Base-by-base conservation (phyloP, 1,140 invertebrate genomes). In the Neotoxoptera formosana region DNA sequence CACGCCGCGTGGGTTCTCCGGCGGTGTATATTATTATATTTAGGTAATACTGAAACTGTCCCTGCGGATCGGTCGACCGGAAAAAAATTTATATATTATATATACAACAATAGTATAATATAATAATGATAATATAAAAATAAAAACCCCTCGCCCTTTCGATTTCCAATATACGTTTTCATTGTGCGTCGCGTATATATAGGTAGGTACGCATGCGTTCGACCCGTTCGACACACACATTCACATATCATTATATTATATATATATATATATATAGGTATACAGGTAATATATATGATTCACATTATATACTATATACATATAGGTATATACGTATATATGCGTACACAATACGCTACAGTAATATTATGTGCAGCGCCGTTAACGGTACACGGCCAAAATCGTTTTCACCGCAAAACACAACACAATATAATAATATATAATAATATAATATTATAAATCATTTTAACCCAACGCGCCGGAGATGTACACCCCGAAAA, bases 101-200 rank as follows among this genome's bases (percentile, higher is more conserved):
- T 60, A 60, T 60, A 41, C 41, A 60, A 60, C 36, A 53, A 45
- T 53, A 53, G 21, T 51, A 51, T n/a, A n/a, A n/a, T n/a, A 51
- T 23, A 36, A 53, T 41, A 34, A 56, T 56, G 53, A 56, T 56
- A 41, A 90, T 56, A 90, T 56, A 41, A 90, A 48, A 84, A 92
- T 83, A 51, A 84, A 81, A 92, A 81, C 91, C 91, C 91, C 45
- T 92, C 41, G 41, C 76, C 91, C 51, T 83, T 92, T 90, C 51
- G 88, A 56, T 90, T 92, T 92, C 91, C 91, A 84, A 92, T 51
- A n/a, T n/a, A n/a, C n/a, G 67, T 48, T 51, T 91, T 91, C 91
- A 84, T 92, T 84, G 60, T 92, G 20, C 7, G 23, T n/a, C n/a
- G n/a, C 89, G 53, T 48, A 51, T 36, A 14, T 30, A 30, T 60